Evolutionary conservation across 2,888 invertebrate genomes (phyloP).

Genomic region (Cecidostiba fungosa): DNA sequence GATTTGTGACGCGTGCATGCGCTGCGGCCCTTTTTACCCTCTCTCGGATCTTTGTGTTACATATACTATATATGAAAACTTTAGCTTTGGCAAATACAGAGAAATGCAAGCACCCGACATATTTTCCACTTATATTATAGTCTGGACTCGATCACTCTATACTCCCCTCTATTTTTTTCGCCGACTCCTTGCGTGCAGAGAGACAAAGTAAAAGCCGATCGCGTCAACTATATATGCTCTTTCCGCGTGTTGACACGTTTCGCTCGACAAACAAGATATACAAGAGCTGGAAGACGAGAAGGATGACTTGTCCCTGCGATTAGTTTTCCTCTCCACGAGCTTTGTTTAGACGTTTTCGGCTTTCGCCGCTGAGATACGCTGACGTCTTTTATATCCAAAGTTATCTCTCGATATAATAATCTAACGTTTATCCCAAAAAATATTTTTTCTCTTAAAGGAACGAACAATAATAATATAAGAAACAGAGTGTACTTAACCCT

Average conservation of each 20-base stretch:
- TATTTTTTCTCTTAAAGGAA: background rate
- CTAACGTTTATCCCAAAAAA: background rate
- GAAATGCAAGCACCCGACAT: background rate
- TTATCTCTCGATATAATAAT: background rate
- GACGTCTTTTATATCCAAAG: no score
- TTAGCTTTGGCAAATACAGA: background rate
- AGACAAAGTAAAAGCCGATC: conserved; percentile 39
- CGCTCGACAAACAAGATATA: conserved; percentile 44
- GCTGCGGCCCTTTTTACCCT: no score
- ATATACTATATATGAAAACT: conserved; percentile 42
- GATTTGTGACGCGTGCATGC: no score
- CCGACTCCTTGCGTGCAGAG: background rate
- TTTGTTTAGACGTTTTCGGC: conserved; percentile 9
- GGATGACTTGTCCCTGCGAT: conserved; percentile 45
- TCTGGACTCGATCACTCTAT: background rate
- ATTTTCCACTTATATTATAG: background rate
- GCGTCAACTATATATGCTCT: background rate
- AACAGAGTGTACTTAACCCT: background rate
- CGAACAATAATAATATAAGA: background rate
- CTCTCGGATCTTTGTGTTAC: no score
- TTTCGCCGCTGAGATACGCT: conserved; percentile 22
- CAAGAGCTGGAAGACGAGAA: conserved; percentile 12
- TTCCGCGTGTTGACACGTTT: conserved; percentile 36
- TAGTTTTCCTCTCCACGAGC: conserved; percentile 11
- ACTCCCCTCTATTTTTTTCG: background rate